These are phyloP conservation scores for Cantharis lateralis DNA, from an alignment of 2,888 invertebrate genomes.

Conservation along the genomic window DNA sequence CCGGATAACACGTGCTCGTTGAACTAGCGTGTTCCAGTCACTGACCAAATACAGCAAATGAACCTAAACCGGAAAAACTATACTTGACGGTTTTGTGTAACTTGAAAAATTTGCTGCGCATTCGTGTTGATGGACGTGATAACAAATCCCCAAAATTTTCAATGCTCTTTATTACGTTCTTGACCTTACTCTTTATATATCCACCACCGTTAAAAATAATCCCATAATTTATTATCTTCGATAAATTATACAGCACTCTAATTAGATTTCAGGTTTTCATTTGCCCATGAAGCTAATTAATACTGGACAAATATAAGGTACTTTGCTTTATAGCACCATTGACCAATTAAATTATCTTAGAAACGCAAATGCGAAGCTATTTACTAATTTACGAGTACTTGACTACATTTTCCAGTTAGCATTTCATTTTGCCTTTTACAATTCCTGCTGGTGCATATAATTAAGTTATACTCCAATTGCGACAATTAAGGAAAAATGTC, in stretches of 20 bases:
- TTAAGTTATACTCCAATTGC: neutral
- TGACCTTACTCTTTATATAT: neutral
- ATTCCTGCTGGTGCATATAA: neutral
- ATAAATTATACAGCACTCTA: neutral
- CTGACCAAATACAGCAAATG: conserved; percentile 22
- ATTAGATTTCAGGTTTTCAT: neutral
- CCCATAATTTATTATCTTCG: neutral
- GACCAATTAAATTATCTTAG: neutral
- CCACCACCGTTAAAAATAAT: neutral
- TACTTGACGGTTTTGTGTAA: neutral
- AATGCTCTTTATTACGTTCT: neutral
- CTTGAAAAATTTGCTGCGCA: conserved; percentile 2
- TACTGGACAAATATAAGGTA: neutral
- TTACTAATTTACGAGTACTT: neutral
- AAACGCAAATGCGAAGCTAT: neutral
- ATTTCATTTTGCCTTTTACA: neutral
- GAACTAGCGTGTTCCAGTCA: conserved; percentile 29
- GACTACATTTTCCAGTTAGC: neutral
- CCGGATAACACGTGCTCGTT: conserved; percentile 31
- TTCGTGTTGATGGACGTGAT: conserved; percentile 6
- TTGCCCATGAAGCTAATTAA: neutral
- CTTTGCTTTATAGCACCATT: neutral
- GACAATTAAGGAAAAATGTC: neutral
- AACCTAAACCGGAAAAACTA: conserved; percentile 12
- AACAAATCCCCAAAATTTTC: neutral